Conservation (phyloP, 2,888 invertebrate species). For the Dyspetes luteomarginatus region DNA sequence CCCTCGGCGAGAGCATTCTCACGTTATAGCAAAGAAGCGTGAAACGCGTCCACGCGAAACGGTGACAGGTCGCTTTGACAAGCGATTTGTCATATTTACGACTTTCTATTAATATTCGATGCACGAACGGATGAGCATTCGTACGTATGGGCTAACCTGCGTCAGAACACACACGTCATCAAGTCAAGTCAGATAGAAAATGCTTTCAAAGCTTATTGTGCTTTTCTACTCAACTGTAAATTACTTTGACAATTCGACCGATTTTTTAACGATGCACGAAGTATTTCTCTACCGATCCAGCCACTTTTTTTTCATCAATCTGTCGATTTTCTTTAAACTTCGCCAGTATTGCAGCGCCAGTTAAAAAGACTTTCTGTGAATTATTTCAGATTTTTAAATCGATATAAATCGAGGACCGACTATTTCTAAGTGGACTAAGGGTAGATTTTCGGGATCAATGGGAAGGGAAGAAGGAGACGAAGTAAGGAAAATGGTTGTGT, state of each 20-base stretch:
- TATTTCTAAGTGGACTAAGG: too few species aligned
- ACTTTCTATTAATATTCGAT: conserved; percentile 72
- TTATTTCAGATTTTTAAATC: too few species aligned
- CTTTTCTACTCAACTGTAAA: neutral
- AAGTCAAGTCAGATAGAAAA: conserved; percentile 14
- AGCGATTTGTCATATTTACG: conserved; percentile 74
- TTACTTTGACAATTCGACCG: conserved; percentile 12
- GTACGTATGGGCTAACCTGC: conserved; percentile 36
- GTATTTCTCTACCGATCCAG: neutral
- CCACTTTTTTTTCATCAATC: too few species aligned
- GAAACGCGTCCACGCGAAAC: conserved; percentile 18
- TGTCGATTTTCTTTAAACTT: too few species aligned
- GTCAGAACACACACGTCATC: conserved; percentile 8
- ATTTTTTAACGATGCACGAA: conserved; percentile 18
- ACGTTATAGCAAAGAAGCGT: conserved; percentile 13
- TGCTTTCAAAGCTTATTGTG: neutral
- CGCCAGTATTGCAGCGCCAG: too few species aligned
- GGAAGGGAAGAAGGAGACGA: conserved; percentile 5
- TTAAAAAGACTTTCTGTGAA: too few species aligned
- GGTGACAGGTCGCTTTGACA: conserved; percentile 73
- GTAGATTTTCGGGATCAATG: too few species aligned
- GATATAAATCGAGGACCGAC: too few species aligned
- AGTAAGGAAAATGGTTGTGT: conserved; percentile 10
- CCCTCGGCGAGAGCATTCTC: neutral
- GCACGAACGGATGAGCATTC: conserved; percentile 38